Evolutionary conservation across 2,797 vertebrate genomes (phyloP).

Genomic region (Synaphobranchus kaupii): DNA sequence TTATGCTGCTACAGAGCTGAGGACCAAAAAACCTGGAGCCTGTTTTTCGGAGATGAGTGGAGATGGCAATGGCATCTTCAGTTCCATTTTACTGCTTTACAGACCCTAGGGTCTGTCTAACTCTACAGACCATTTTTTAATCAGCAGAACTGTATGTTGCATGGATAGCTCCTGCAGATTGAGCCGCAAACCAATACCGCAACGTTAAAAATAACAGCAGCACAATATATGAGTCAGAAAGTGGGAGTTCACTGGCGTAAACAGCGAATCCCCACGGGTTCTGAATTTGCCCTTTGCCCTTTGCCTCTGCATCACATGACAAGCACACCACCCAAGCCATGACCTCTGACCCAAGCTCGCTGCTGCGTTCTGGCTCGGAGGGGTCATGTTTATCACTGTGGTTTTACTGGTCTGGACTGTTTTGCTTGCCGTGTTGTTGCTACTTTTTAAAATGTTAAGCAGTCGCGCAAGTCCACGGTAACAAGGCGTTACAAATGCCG

Average conservation of each 20-base stretch:
- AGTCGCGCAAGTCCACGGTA: not conserved
- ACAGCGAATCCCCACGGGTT: slow-evolving; percentile 35
- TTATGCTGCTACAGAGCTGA: not conserved
- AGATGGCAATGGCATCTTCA: not conserved
- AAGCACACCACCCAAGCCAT: slow-evolving; percentile 22
- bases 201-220: not conserved
- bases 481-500: too few species aligned
- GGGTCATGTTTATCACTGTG: not conserved
- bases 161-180: not conserved
- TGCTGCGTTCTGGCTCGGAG: not conserved
- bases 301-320: slow-evolving; percentile 45
- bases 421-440: not conserved
- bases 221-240: not conserved
- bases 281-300: slow-evolving; percentile 28
- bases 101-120: not conserved
- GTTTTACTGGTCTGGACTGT: not conserved
- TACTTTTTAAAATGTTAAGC: not conserved
- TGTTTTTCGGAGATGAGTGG: not conserved
- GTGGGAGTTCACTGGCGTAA: not conserved
- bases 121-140: not conserved
- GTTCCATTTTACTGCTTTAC: not conserved
- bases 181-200: not conserved
- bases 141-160: not conserved
- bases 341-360: not conserved
- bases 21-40: not conserved